phyloP scores from a whole-genome alignment of 2,888 invertebrate species.

The Lochmaea capreae region DNA sequence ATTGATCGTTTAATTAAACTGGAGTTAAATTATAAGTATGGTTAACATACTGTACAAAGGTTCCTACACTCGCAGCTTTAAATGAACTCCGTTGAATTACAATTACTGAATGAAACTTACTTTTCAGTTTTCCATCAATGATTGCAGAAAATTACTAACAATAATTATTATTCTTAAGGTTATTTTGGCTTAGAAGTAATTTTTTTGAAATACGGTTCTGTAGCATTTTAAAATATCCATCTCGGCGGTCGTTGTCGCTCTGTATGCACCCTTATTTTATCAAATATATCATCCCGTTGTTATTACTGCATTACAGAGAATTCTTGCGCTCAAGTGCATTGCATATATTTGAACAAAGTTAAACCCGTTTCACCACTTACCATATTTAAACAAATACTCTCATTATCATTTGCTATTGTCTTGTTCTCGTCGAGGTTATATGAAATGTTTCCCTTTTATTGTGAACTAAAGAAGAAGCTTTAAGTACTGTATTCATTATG shows the following conservation, averaged over 20 bases:
- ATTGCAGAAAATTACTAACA: no score
- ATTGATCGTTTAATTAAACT: no score
- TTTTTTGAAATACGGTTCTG: not conserved
- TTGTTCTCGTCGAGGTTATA: not conserved
- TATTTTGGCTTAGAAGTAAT: not conserved
- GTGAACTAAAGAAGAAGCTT: not conserved
- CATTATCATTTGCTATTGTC: slow-evolving; percentile 20
- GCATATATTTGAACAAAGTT: slow-evolving; percentile 38
- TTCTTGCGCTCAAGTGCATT: slow-evolving; percentile 43
- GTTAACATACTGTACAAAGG: no score
- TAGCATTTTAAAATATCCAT: not conserved
- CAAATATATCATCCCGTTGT: slow-evolving; percentile 50
- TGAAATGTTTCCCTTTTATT: slow-evolving; percentile 1
- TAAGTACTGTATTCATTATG: not conserved
- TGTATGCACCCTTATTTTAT: slow-evolving; percentile 45
- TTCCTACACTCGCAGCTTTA: no score
- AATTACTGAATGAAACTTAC: no score
- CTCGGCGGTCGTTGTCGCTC: not conserved
- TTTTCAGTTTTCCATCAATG: no score
- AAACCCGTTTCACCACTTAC: slow-evolving; percentile 27
- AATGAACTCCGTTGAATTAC: no score
- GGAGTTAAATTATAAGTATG: no score
- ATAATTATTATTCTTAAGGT: no score
- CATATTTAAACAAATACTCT: slow-evolving; percentile 17
- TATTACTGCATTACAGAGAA: slow-evolving; percentile 46